Conservation (phyloP, 2,113 vertebrate genomes). For the Ceyx melanurus region DNA sequence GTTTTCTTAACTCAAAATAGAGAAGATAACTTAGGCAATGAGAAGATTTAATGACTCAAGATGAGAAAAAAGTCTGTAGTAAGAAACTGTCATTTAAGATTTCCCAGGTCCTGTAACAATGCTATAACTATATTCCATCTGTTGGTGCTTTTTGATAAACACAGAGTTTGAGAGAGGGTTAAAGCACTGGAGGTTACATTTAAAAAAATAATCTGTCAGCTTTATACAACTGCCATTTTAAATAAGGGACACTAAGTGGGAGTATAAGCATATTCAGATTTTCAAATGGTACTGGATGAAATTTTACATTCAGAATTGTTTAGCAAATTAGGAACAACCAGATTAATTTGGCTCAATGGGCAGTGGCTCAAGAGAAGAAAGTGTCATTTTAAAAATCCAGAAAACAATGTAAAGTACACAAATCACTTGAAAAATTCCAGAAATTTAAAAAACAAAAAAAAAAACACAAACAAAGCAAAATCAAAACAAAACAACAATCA, state of each 20-base stretch:
- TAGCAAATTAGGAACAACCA: neutral
- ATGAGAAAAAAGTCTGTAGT: neutral
- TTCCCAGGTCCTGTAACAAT: neutral
- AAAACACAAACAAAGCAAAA: no score
- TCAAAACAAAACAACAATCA: no score
- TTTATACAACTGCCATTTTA: neutral
- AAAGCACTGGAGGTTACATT: neutral
- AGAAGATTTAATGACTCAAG: neutral
- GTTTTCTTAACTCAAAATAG: neutral
- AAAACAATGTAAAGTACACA: neutral
- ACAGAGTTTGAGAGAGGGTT: neutral
- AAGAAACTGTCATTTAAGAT: neutral
- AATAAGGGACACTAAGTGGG: neutral
- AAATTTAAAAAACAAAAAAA: neutral
- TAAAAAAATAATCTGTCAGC: neutral
- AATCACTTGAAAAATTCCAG: neutral
- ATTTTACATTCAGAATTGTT: neutral
- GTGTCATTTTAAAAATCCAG: neutral
- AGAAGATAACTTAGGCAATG: neutral
- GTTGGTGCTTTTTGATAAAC: neutral
- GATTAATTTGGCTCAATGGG: neutral
- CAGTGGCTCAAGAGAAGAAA: neutral
- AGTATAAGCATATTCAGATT: constrained; percentile 4
- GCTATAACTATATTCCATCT: neutral
- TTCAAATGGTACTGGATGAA: neutral